Conservation (phyloP, 1,140 invertebrate genomes). For the Neomicropteryx cornuta region DNA sequence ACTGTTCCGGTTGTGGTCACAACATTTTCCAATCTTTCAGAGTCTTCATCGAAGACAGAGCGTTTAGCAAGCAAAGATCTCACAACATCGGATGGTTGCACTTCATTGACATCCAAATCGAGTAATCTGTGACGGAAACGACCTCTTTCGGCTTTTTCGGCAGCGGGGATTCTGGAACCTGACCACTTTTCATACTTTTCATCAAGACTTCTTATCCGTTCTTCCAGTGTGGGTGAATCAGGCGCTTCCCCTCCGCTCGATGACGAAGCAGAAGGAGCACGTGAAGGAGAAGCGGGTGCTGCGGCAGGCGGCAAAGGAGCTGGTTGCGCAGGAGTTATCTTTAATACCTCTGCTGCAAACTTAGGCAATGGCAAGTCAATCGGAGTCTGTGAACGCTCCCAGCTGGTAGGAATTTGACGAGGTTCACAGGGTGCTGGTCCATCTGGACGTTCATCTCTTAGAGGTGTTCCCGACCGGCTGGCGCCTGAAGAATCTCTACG, state of each 20-base stretch:
- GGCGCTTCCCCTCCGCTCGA: slow-evolving; percentile 43
- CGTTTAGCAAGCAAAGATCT: slow-evolving; percentile 83
- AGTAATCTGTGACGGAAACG: slow-evolving; percentile 55
- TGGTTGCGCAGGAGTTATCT: slow-evolving; percentile 27
- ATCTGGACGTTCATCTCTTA: slow-evolving; percentile 74
- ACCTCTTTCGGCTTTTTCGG: slow-evolving; percentile 34
- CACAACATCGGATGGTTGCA: slow-evolving; percentile 88
- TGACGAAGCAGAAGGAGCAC: slow-evolving; percentile 43
- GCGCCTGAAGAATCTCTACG: slow-evolving; percentile 35
- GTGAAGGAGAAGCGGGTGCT: slow-evolving; percentile 42
- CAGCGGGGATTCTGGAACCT: slow-evolving; percentile 47
- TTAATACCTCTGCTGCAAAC: slow-evolving; percentile 65
- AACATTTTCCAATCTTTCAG: slow-evolving; percentile 80
- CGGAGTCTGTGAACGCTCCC: slow-evolving; percentile 49
- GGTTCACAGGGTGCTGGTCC: slow-evolving; percentile 60
- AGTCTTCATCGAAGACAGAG: slow-evolving; percentile 93
- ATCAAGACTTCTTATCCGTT: slow-evolving; percentile 77
- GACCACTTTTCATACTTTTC: slow-evolving; percentile 90
- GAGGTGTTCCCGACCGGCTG: slow-evolving; percentile 68
- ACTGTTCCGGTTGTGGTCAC: slow-evolving; percentile 38
- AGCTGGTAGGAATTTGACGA: slow-evolving; percentile 38
- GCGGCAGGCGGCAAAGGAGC: slow-evolving; percentile 27
- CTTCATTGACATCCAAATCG: slow-evolving; percentile 62
- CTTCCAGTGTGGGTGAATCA: slow-evolving; percentile 65
- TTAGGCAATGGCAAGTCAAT: slow-evolving; percentile 72